These are phyloP conservation scores for Epinotia bilunana DNA, from an alignment of 2,888 invertebrate genomes.

Conservation along the genomic window DNA sequence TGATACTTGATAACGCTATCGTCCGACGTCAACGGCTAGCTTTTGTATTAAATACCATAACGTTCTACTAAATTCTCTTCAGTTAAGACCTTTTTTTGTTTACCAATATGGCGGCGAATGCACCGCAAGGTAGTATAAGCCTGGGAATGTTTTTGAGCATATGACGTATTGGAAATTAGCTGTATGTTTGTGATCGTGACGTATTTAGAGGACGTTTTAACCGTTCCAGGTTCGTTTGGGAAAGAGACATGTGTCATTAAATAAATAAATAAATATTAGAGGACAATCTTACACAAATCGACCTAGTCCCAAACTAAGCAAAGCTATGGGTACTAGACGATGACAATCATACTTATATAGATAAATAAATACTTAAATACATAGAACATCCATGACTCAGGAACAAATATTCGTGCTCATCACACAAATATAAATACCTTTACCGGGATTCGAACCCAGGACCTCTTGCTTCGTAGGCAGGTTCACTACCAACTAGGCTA, in stretches of 20 bases:
- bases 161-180: background rate
- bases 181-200: background rate
- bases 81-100: background rate
- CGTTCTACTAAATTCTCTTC: background rate
- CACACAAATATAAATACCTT: no score
- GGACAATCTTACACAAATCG: no score
- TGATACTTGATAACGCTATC: slow-evolving; percentile 10
- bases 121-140: background rate
- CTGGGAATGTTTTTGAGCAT: background rate
- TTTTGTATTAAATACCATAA: background rate
- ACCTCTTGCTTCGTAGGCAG: no score
- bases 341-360: no score
- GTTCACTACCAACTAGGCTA: no score
- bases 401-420: no score
- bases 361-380: no score
- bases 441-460: no score
- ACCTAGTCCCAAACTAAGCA: no score
- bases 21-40: background rate
- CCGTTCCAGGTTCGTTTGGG: slow-evolving; percentile 3
- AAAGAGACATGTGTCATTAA: background rate
- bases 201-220: background rate
- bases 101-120: background rate
- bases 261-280: no score
- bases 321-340: no score
- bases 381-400: no score